Evolutionary conservation across 2,113 vertebrate genomes (phyloP).

Genomic region (Morone chrysops): DNA sequence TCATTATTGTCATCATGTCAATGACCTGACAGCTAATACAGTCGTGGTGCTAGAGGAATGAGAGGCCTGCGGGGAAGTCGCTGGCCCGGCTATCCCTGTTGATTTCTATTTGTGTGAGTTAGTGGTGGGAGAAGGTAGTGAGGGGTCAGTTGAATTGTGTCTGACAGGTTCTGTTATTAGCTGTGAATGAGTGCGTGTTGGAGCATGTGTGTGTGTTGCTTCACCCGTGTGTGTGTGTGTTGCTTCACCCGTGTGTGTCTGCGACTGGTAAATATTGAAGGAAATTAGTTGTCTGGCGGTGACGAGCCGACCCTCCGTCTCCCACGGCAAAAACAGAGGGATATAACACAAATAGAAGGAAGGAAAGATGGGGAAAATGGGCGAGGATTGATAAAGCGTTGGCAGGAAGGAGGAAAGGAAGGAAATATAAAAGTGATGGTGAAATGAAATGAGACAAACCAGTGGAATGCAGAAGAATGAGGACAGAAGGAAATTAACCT

Average conservation of each 20-base stretch:
- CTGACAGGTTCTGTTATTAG: slow-evolving; percentile 21
- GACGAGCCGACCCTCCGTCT: slow-evolving; percentile 6
- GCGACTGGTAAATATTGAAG: slow-evolving; percentile 17
- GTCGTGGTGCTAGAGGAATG: slow-evolving; percentile 17
- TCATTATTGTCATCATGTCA: neutral
- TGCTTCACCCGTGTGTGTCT: neutral
- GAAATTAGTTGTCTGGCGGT: slow-evolving; percentile 39
- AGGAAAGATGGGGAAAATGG: neutral
- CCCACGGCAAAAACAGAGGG: neutral
- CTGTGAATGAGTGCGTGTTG: neutral
- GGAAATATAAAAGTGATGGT: slow-evolving; percentile 1
- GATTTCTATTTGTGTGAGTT: neutral
- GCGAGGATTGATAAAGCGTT: neutral
- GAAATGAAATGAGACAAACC: slow-evolving; percentile 5
- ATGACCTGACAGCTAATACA: slow-evolving; percentile 33
- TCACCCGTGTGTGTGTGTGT: neutral
- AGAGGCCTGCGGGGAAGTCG: neutral
- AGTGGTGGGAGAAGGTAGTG: neutral
- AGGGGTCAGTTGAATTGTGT: slow-evolving; percentile 2
- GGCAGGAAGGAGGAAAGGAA: neutral
- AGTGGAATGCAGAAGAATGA: slow-evolving; percentile 5
- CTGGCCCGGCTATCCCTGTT: neutral
- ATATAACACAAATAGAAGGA: slow-evolving; percentile 14
- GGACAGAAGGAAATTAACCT: slow-evolving; percentile 24
- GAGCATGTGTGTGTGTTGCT: neutral